Percentiles rank a stretch among this genome's conserved stretches.
These are phyloP conservation scores for Oscheius sp. DNA, from an alignment of 2,888 invertebrate genomes.

Conservation along the genomic window DNA sequence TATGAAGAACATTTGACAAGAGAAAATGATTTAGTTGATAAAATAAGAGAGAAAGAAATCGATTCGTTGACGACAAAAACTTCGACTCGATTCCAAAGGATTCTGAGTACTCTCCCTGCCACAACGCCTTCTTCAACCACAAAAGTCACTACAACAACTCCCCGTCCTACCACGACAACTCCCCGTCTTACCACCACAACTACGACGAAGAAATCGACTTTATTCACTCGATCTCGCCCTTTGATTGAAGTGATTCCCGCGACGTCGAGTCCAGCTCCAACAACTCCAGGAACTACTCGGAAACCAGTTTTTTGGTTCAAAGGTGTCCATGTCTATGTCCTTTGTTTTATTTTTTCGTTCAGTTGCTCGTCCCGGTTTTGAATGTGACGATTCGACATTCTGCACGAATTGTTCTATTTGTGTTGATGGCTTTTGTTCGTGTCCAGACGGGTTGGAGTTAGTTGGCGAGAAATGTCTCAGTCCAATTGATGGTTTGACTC, in stretches of 20 bases:
- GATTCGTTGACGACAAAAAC: slow-evolving; percentile 12
- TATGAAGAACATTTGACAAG: not conserved
- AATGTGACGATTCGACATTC: slow-evolving; percentile 49
- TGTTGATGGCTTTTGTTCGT: slow-evolving; percentile 55
- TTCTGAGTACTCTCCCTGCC: slow-evolving; percentile 7
- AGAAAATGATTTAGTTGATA: slow-evolving; percentile 9
- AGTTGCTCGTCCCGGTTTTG: slow-evolving; percentile 57
- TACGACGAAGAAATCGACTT: slow-evolving; percentile 27
- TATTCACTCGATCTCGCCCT: slow-evolving; percentile 1
- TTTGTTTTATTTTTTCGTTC: slow-evolving; percentile 21
- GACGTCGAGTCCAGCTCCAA: slow-evolving; percentile 20
- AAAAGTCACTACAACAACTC: slow-evolving; percentile 18
- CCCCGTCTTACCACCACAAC: slow-evolving; percentile 27
- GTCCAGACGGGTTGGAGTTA: slow-evolving; percentile 55
- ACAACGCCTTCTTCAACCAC: slow-evolving; percentile 17
- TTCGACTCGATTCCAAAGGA: slow-evolving; percentile 12
- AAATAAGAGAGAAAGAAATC: slow-evolving; percentile 15
- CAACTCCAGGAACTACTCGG: slow-evolving; percentile 20
- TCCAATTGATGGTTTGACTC: slow-evolving; percentile 48
- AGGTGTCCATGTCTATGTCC: slow-evolving; percentile 19
- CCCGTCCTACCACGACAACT: slow-evolving; percentile 23
- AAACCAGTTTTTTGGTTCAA: slow-evolving; percentile 36
- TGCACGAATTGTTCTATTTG: slow-evolving; percentile 60
- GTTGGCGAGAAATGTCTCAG: slow-evolving; percentile 51
- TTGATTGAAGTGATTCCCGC: slow-evolving; percentile 12